Base-by-base conservation (phyloP, 2,888 invertebrate species). In the Tipula unca region DNA sequence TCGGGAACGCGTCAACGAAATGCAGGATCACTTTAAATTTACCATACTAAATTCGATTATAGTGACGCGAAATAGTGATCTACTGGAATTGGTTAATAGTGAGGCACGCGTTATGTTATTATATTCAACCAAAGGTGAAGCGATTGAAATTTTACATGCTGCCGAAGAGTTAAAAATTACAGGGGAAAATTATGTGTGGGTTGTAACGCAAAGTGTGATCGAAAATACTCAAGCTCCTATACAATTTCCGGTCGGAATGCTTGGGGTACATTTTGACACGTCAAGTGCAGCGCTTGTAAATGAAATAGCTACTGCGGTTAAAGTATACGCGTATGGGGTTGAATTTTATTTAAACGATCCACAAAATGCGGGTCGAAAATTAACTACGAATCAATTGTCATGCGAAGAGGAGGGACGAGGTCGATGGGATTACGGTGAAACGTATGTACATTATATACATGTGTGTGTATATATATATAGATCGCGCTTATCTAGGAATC, bases 141-240 rank as follows among this genome's bases (percentile, higher is more conserved):
- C 97, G 29, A 95, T 94, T 86, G 94, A 94, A 88, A 97, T 98
- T 87, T 92, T 98, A 88, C 88, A 89, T 86, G 90, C 90, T 86
- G 91, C 91, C 88, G 90, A 91, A 88, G 91, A 91, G 86, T 89
- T 91, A 89, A 91, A 91, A 88, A 88, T 91, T 85, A 91, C 91
- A 29, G 91, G 91, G 3, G 97, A 97, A 91, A 97, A 97, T 90
- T 98, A 98, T 91, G 96, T 98, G 10, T 98, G 98, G 98, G 97
- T 98, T 86, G 98, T 97, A 25, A 98, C 98, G 85, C 98, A 98
- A 90, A 97, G 96, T 89, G 97, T 97, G 87, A 96, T 98, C 86
- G 96, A 96, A 88, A 95, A 95, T 88, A 93, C 94, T 89, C 95
- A 96, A 88, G 94, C 94, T 8, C 93, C 94, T 32, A 92, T 93